These are phyloP conservation scores for Celastrina argiolus DNA, from an alignment of 2,888 invertebrate species.

Conservation along the genomic window DNA sequence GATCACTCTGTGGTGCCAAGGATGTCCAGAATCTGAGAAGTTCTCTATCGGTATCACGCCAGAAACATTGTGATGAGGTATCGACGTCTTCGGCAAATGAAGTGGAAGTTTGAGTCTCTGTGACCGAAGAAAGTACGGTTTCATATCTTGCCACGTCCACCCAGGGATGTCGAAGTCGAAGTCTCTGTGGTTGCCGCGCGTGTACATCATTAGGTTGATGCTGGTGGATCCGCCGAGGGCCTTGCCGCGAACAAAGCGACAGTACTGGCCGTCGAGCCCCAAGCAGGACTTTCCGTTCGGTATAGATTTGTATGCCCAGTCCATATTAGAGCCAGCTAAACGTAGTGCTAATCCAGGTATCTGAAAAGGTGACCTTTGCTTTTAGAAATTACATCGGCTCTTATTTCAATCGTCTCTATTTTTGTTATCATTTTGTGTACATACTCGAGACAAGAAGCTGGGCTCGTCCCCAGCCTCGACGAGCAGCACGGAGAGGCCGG, in stretches of 20 bases:
- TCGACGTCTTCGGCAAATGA: slow-evolving; percentile 45
- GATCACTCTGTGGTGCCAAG: slow-evolving; percentile 48
- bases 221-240: slow-evolving; percentile 59
- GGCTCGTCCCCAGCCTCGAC: slow-evolving; percentile 55
- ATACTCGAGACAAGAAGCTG: slow-evolving; percentile 39
- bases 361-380: slow-evolving; percentile 35
- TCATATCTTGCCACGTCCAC: slow-evolving; percentile 52
- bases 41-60: slow-evolving; percentile 47
- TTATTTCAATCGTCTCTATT: no score
- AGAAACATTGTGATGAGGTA: slow-evolving; percentile 49
- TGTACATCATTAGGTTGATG: slow-evolving; percentile 60
- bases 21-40: slow-evolving; percentile 45
- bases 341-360: slow-evolving; percentile 42
- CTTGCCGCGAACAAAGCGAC: slow-evolving; percentile 51
- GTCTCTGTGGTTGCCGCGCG: slow-evolving; percentile 50
- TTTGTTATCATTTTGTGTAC: no score
- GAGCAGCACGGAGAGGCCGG: slow-evolving; percentile 46
- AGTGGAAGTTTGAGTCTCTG: slow-evolving; percentile 47
- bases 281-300: slow-evolving; percentile 56
- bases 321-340: slow-evolving; percentile 43
- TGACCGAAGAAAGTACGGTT: slow-evolving; percentile 52
- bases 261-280: slow-evolving; percentile 39
- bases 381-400: no score
- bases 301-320: slow-evolving; percentile 51
- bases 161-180: slow-evolving; percentile 45